phyloP scores from a whole-genome alignment of 2,888 invertebrate species.

The Acronicta aceris region DNA sequence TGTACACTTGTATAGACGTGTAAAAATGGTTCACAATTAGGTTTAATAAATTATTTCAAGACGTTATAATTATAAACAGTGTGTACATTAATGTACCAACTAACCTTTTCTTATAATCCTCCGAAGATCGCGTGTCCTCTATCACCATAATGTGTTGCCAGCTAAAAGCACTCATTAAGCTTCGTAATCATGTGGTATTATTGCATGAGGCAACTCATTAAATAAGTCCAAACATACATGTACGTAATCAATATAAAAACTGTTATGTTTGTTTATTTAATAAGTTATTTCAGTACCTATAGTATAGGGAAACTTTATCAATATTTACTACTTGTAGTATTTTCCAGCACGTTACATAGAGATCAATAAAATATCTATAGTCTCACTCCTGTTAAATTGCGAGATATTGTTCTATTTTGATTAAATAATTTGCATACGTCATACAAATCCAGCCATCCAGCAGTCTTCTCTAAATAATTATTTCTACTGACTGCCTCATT shows the following conservation, averaged over 20 bases:
- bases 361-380: no score
- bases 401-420: no score
- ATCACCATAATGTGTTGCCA: conserved; percentile 35
- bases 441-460: no score
- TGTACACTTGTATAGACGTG: no score
- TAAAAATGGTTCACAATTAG: no score
- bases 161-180: conserved; percentile 57
- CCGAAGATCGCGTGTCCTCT: conserved; percentile 46
- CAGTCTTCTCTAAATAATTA: no score
- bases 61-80: neutral
- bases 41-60: neutral
- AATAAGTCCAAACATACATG: conserved; percentile 27
- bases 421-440: no score
- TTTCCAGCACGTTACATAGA: no score
- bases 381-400: no score
- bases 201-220: conserved; percentile 47
- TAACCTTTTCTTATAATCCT: conserved; percentile 34
- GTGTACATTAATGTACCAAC: conserved; percentile 8
- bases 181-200: conserved; percentile 50
- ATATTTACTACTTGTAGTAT: no score
- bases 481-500: no score
- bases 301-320: no score
- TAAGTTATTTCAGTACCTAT: neutral
- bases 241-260: conserved; percentile 21
- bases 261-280: conserved; percentile 10